Percentiles rank a stretch among this genome's conserved stretches.
Evolutionary conservation across 2,113 vertebrate species (phyloP).

Genomic region (Haliaeetus leucogaster): DNA sequence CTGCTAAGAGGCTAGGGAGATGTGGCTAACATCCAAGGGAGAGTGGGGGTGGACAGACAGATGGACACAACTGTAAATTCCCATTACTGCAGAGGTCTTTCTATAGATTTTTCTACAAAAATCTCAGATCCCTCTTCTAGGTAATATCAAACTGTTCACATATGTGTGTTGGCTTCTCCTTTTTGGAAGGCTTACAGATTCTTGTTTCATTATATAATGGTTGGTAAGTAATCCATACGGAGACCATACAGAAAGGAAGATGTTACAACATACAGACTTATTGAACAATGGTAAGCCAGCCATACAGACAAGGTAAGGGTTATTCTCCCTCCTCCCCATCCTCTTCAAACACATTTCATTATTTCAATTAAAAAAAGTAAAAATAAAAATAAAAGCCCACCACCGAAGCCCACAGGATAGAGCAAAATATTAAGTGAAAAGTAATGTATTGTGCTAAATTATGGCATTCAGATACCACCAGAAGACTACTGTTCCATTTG

Average conservation of each 20-base stretch:
- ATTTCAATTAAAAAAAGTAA: neutral
- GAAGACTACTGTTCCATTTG: neutral
- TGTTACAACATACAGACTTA: neutral
- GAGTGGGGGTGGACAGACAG: neutral
- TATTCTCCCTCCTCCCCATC: neutral
- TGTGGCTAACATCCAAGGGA: neutral
- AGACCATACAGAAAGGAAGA: neutral
- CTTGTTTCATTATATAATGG: neutral
- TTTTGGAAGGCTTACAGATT: neutral
- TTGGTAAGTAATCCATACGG: neutral
- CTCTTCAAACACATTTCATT: neutral
- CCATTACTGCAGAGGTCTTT: neutral
- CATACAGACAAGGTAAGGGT: neutral
- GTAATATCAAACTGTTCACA: neutral
- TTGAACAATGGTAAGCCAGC: neutral
- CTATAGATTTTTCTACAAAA: neutral
- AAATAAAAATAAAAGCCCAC: neutral
- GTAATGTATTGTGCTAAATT: neutral
- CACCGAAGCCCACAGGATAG: neutral
- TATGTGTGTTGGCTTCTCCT: neutral
- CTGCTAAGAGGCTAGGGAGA: neutral
- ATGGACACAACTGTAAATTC: fast-evolving
- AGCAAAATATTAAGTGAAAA: neutral
- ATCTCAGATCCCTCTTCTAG: neutral
- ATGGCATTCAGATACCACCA: neutral